Conservation (phyloP, 2,888 invertebrate species). For the Fissipunctia ypsillon region DNA sequence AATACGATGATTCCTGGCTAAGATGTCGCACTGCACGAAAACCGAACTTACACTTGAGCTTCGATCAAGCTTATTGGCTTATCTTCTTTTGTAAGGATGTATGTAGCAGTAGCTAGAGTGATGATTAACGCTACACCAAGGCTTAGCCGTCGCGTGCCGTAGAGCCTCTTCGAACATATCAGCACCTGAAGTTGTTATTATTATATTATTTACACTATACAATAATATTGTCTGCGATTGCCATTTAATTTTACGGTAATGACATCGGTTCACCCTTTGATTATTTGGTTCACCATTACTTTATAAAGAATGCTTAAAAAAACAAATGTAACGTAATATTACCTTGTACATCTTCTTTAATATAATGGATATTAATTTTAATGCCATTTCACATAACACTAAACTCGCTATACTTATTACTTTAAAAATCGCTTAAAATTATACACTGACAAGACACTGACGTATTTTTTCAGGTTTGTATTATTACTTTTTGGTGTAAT, state of each 20-base stretch:
- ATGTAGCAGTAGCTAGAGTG: neutral
- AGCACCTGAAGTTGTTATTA: constrained; percentile 19
- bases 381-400: constrained; percentile 2
- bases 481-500: too few species aligned
- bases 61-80: constrained; percentile 4
- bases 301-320: neutral
- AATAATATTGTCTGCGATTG: neutral
- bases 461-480: too few species aligned
- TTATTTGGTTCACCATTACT: neutral
- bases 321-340: neutral
- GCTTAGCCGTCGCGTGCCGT: neutral
- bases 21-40: neutral
- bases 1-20: neutral
- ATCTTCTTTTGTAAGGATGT: neutral
- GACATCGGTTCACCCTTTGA: neutral
- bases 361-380: constrained; percentile 10
- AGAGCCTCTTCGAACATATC: constrained; percentile 24
- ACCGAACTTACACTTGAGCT: constrained; percentile 18
- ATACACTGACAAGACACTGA: neutral
- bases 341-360: constrained; percentile 27
- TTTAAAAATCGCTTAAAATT: constrained; percentile 8
- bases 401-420: constrained; percentile 5
- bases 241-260: neutral
- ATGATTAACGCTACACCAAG: neutral
- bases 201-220: neutral